Conservation (phyloP, 35 echinoderm and acorn worm species). For the Diadema setosum region DNA sequence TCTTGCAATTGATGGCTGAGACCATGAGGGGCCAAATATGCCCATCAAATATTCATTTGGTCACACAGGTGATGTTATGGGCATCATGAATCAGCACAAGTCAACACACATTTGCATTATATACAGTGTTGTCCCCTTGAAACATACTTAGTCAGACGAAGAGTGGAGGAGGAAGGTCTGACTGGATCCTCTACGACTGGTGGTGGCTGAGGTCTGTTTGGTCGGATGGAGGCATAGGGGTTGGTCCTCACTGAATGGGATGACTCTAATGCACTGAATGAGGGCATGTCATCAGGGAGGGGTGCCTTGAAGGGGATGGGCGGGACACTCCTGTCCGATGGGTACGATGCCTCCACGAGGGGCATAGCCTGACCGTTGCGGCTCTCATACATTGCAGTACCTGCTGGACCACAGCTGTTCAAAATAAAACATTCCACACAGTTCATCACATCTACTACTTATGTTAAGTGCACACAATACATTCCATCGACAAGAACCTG, state of each 20-base stretch:
- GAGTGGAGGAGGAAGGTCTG: neutral
- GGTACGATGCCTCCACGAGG: neutral
- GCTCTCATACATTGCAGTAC: conserved; percentile 5
- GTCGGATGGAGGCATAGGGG: neutral
- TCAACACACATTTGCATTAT: no score
- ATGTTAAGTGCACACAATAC: neutral
- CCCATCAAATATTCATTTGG: neutral
- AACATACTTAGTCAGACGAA: neutral
- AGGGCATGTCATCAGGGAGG: neutral
- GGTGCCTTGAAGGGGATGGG: neutral
- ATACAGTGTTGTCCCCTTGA: neutral
- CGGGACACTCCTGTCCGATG: neutral
- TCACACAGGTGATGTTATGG: neutral
- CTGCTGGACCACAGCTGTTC: neutral
- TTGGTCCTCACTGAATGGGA: neutral
- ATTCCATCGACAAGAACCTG: neutral
- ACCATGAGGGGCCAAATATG: no score
- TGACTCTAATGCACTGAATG: neutral
- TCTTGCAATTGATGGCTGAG: no score
- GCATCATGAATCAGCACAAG: no score
- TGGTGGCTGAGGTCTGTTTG: neutral
- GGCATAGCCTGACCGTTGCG: neutral
- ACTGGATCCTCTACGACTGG: neutral
- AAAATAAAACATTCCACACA: neutral
- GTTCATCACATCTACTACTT: neutral